phyloP scores from a whole-genome alignment of 2,113 vertebrate genomes.

The Ondatra zibethicus region DNA sequence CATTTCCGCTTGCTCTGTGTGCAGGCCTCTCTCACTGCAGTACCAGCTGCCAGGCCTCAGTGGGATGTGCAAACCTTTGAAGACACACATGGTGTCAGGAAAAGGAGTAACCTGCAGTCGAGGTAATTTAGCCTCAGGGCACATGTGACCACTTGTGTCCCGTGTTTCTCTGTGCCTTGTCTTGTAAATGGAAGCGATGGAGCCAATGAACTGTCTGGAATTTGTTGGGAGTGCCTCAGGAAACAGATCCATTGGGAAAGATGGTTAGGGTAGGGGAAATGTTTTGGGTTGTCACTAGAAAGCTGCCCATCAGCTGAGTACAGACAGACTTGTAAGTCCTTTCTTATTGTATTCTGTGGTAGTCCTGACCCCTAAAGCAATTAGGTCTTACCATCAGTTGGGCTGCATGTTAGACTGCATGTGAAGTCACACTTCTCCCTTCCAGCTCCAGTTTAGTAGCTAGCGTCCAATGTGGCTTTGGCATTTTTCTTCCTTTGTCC shows the following conservation, averaged over 20 bases:
- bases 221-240: conserved; percentile 81
- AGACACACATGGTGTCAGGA: background rate
- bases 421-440: background rate
- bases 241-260: conserved; percentile 46
- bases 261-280: background rate
- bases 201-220: background rate
- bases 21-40: background rate
- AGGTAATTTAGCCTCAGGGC: background rate
- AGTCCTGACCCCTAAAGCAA: background rate
- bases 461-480: background rate
- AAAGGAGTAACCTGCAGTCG: background rate
- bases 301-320: background rate
- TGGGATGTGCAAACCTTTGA: background rate
- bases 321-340: background rate
- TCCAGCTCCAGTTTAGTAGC: background rate
- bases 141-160: conserved; percentile 1
- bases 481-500: background rate
- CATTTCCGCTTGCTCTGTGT: conserved; percentile 45
- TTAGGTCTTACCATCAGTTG: background rate
- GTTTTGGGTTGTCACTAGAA: background rate
- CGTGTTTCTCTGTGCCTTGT: background rate
- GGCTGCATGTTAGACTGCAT: background rate
- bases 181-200: conserved; percentile 18
- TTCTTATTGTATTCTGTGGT: background rate
- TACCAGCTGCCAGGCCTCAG: background rate